These are phyloP conservation scores for Porites divaricata DNA, from an alignment of 92 coral and sea anemone genomes.

Conservation along the genomic window DNA sequence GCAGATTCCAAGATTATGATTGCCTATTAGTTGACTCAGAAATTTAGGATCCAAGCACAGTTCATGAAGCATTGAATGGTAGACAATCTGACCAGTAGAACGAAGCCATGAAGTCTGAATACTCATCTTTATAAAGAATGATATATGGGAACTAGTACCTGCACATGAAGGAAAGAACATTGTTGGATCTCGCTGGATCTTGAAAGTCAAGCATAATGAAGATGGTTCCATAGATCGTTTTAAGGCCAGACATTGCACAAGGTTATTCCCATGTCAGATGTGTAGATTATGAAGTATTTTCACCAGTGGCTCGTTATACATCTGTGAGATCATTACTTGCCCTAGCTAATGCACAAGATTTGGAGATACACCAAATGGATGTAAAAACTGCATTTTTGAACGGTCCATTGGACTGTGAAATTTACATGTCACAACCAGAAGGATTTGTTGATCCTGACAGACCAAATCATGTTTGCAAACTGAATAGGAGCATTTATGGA, in stretches of 20 bases:
- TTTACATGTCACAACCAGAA: conserved; percentile 74
- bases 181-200: no score
- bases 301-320: conserved; percentile 45
- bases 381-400: conserved; percentile 69
- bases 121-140: no score
- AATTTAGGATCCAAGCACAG: conserved; percentile 69
- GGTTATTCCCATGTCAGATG: no score
- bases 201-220: no score
- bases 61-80: conserved; percentile 69
- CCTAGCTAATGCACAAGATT: conserved; percentile 62
- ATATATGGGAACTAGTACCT: no score
- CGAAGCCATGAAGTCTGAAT: no score
- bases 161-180: no score
- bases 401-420: conserved; percentile 66
- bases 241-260: no score
- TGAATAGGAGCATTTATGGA: conserved; percentile 58
- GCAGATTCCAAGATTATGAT: no score
- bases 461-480: conserved; percentile 66
- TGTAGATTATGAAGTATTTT: no score
- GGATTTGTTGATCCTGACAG: conserved; percentile 70
- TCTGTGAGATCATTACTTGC: conserved; percentile 61
- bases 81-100: no score
- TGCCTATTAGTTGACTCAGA: conserved; percentile 24
- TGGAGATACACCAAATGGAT: conserved; percentile 72
- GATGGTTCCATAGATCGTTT: no score